A percentile compares a stretch with the other conserved stretches of the same genome.
These are phyloP conservation scores for Camponotus fellah DNA, from an alignment of 2,888 invertebrate genomes.

Conservation along the genomic window DNA sequence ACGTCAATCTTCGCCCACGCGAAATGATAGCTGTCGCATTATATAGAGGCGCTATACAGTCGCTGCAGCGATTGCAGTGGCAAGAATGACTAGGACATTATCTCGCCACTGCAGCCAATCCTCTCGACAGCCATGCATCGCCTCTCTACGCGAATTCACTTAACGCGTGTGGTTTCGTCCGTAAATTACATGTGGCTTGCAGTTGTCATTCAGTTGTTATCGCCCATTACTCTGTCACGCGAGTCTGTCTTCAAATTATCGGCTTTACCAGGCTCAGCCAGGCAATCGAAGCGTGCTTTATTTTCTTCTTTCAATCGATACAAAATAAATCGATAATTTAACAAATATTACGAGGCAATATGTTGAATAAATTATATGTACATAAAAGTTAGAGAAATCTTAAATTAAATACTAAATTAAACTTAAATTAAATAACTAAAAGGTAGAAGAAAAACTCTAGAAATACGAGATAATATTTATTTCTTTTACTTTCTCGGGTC, in stretches of 20 bases:
- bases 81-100: conserved; percentile 38
- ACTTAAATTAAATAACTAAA: no score
- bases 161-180: conserved; percentile 40
- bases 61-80: background rate
- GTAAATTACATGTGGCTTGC: conserved; percentile 43
- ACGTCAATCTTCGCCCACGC: background rate
- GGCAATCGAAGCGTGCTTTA: background rate
- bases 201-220: conserved; percentile 42
- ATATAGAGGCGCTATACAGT: background rate
- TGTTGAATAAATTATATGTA: background rate
- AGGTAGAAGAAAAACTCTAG: background rate
- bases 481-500: background rate
- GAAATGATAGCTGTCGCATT: conserved; percentile 26
- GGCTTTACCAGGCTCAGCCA: background rate
- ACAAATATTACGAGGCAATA: background rate
- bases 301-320: background rate
- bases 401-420: no score
- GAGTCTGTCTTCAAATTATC: conserved; percentile 18
- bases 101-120: conserved; percentile 44
- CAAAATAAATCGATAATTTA: background rate
- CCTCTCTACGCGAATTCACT: conserved; percentile 24
- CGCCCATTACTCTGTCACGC: conserved; percentile 27
- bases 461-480: background rate
- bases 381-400: background rate
- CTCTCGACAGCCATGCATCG: conserved; percentile 10